These are phyloP conservation scores for Drosophila athabasca DNA, from an alignment of 1,140 invertebrate species.

Conservation along the genomic window DNA sequence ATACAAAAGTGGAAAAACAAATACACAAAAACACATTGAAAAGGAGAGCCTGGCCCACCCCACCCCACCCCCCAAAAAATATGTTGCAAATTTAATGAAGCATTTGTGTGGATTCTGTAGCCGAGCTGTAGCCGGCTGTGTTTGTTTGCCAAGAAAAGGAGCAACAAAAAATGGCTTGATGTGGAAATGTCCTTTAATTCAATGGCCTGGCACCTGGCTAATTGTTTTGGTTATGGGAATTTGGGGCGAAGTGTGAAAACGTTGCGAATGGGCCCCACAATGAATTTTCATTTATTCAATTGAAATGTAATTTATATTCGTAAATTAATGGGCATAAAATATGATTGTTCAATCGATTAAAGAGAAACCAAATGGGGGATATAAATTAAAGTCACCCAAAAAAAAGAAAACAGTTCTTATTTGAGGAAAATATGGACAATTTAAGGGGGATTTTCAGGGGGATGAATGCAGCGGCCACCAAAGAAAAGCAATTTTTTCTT, in stretches of 20 bases:
- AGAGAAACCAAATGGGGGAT: too few species aligned
- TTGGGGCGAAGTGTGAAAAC: not conserved
- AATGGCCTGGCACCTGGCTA: conserved; percentile 5
- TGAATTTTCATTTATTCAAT: conserved; percentile 46
- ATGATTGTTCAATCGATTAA: too few species aligned
- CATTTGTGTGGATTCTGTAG: conserved; percentile 19
- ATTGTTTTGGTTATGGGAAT: not conserved
- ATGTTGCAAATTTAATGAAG: conserved; percentile 24
- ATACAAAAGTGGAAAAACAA: conserved; percentile 20
- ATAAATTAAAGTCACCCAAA: too few species aligned
- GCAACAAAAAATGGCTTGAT: not conserved
- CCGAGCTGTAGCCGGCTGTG: not conserved
- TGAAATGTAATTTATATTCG: conserved; percentile 30
- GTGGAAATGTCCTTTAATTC: too few species aligned
- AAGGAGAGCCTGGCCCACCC: too few species aligned
- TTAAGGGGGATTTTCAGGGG: conserved; percentile 23
- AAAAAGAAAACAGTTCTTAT: too few species aligned
- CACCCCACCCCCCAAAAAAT: not conserved
- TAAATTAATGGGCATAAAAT: too few species aligned
- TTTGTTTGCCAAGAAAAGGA: conserved; percentile 4
- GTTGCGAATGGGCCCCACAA: conserved; percentile 1
- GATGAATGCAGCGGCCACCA: conserved; percentile 37
- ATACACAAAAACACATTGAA: not conserved
- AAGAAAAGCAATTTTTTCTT: conserved; percentile 44
- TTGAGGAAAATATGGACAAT: conserved; percentile 1